A percentile compares a stretch with the other conserved stretches of the same genome.
phyloP scores from a whole-genome alignment of 2,888 invertebrate species.

The Serripes groenlandicus region DNA sequence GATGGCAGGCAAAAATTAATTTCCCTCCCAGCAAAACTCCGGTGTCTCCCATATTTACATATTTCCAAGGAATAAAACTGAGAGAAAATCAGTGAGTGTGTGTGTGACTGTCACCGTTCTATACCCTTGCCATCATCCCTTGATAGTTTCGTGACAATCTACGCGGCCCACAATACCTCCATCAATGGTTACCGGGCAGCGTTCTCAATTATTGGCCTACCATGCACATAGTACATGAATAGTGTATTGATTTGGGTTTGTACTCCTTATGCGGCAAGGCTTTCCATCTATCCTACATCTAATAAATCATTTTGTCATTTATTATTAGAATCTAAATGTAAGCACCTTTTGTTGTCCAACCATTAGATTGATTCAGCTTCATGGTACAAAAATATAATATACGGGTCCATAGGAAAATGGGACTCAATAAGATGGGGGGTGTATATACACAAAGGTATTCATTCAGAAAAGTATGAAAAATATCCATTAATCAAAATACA shows the following conservation, averaged over 20 bases:
- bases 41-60: constrained; percentile 19
- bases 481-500: too few relatives aligned
- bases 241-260: constrained; percentile 13
- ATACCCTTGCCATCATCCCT: not conserved
- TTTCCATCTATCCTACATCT: constrained; percentile 34
- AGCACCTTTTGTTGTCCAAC: constrained; percentile 34
- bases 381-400: not conserved
- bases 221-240: constrained; percentile 25
- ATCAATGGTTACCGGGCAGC: constrained; percentile 12
- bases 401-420: not conserved
- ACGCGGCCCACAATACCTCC: not conserved
- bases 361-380: constrained; percentile 44
- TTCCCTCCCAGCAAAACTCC: too few relatives aligned
- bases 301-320: constrained; percentile 67
- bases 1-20: too few relatives aligned
- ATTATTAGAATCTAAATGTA: constrained; percentile 44
- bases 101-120: constrained; percentile 8
- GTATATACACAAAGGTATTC: too few relatives aligned
- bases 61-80: too few relatives aligned
- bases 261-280: constrained; percentile 11
- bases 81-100: not conserved
- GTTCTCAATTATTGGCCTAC: constrained; percentile 21
- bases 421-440: not conserved
- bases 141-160: constrained; percentile 16
- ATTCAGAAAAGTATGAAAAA: too few relatives aligned